phyloP scores from a whole-genome alignment of 1,140 invertebrate species.

The Phenacoccus solenopsis region DNA sequence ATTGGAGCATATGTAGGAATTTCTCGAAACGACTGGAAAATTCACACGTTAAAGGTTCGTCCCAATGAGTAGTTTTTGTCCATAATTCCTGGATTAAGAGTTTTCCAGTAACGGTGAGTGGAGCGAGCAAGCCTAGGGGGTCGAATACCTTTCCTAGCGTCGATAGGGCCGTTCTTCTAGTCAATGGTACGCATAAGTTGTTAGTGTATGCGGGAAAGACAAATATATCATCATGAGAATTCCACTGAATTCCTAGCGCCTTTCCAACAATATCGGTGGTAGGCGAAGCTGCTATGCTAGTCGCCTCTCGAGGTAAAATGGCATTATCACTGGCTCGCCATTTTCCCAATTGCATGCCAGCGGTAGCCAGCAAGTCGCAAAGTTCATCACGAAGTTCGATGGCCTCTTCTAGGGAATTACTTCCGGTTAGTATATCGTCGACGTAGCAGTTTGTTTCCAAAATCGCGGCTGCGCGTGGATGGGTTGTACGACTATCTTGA shows the following conservation, averaged over 20 bases:
- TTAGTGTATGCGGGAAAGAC: background rate
- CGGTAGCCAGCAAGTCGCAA: slow-evolving; percentile 18
- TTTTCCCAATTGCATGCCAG: slow-evolving; percentile 27
- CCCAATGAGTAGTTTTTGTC: slow-evolving; percentile 30
- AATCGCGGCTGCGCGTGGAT: slow-evolving; percentile 27
- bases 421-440: slow-evolving; percentile 32
- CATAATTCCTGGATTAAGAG: slow-evolving; percentile 33
- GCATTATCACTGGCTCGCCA: slow-evolving; percentile 25
- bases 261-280: too few relatives aligned
- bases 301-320: background rate
- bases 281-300: background rate
- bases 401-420: slow-evolving; percentile 26
- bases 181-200: slow-evolving; percentile 10
- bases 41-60: slow-evolving; percentile 28
- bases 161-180: slow-evolving; percentile 31
- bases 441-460: slow-evolving; percentile 30
- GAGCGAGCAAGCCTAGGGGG: slow-evolving; percentile 33
- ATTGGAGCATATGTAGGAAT: slow-evolving; percentile 20
- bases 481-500: slow-evolving; percentile 25
- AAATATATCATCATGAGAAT: background rate
- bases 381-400: slow-evolving; percentile 20
- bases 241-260: background rate
- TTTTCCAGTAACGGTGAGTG: slow-evolving; percentile 32
- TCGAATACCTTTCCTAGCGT: slow-evolving; percentile 33
- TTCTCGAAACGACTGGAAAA: slow-evolving; percentile 25